Conservation (phyloP, 2,888 invertebrate genomes). For the Drosophila rellima region DNA sequence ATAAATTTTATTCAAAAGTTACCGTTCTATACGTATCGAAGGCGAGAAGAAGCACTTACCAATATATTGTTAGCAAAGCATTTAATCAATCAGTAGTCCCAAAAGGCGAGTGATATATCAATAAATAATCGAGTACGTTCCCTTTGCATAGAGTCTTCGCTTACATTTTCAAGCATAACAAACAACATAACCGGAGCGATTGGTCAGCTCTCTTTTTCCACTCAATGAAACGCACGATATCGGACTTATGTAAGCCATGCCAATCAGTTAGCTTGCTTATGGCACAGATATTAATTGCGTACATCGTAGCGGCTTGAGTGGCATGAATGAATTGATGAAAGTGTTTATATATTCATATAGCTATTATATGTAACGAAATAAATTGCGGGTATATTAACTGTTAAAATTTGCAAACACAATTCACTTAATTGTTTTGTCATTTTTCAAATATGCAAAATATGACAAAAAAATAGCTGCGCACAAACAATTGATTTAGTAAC, state of each 20-base stretch:
- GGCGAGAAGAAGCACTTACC: not conserved
- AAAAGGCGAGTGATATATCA: not conserved
- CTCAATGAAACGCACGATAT: slow-evolving; percentile 63
- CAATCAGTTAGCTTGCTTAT: slow-evolving; percentile 70
- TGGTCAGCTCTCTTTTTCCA: slow-evolving; percentile 59
- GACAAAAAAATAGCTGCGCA: slow-evolving; percentile 19
- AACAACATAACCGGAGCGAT: slow-evolving; percentile 44
- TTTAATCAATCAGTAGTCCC: not conserved
- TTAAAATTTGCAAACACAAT: slow-evolving; percentile 54
- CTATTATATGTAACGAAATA: slow-evolving; percentile 47
- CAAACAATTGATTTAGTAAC: slow-evolving; percentile 12
- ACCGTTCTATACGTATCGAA: not conserved
- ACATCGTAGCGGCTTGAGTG: slow-evolving; percentile 56
- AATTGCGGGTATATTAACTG: slow-evolving; percentile 70
- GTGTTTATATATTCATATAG: slow-evolving; percentile 29
- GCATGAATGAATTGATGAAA: slow-evolving; percentile 58
- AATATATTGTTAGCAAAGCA: not conserved
- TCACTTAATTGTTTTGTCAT: slow-evolving; percentile 52
- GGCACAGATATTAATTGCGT: slow-evolving; percentile 75
- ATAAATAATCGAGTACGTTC: not conserved
- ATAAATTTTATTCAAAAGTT: not conserved
- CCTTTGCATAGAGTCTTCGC: not conserved
- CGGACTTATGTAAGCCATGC: slow-evolving; percentile 69
- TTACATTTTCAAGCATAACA: slow-evolving; percentile 53
- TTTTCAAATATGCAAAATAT: slow-evolving; percentile 35